Conservation (phyloP, 2,888 invertebrate genomes). For the Diaperis boleti region DNA sequence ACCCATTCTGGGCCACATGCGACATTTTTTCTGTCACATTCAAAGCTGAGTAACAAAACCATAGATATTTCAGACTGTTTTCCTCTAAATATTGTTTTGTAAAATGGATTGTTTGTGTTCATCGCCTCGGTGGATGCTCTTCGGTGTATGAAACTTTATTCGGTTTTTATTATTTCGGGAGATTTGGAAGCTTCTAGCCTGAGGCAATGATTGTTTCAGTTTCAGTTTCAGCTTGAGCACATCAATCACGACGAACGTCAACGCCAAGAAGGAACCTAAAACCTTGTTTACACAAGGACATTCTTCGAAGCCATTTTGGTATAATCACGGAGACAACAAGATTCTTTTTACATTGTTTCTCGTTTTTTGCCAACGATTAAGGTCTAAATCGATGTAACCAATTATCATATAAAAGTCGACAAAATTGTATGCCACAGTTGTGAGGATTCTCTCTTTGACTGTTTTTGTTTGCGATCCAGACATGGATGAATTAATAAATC, state of each 20-base stretch:
- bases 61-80: background rate
- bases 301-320: constrained; percentile 24
- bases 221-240: constrained; percentile 45
- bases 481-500: too few species aligned
- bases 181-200: constrained; percentile 30
- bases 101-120: constrained; percentile 17
- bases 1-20: too few species aligned
- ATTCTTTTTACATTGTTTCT: constrained; percentile 9
- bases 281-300: constrained; percentile 37
- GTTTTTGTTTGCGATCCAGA: too few species aligned
- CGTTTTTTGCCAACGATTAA: too few species aligned
- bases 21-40: too few species aligned
- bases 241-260: constrained; percentile 45
- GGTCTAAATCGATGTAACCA: too few species aligned
- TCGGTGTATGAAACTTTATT: constrained; percentile 29
- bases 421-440: too few species aligned
- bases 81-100: constrained; percentile 10
- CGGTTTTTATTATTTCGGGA: constrained; percentile 27
- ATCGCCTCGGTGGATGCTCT: constrained; percentile 16
- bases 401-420: too few species aligned
- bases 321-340: constrained; percentile 27
- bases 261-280: constrained; percentile 31
- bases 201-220: constrained; percentile 44
- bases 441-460: too few species aligned
- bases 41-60: too few species aligned